Conservation (phyloP, 2,888 invertebrate species). For the Zaprionus bogoriensis region DNA sequence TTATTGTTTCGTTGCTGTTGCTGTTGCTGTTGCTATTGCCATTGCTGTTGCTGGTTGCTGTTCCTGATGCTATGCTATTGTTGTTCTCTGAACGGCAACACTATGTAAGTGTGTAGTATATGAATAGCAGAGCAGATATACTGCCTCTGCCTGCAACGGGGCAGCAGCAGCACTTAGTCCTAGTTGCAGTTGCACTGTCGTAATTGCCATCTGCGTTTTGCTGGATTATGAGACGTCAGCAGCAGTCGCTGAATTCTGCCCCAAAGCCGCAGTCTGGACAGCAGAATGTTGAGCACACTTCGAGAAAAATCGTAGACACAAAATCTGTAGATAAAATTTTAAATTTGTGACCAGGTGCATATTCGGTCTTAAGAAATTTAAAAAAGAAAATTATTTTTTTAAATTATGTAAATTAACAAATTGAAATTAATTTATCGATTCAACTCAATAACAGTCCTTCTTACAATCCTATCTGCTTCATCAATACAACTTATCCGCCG, state of each 20-base stretch:
- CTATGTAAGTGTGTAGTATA: background rate
- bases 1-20: slow-evolving; percentile 16
- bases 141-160: background rate
- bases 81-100: slow-evolving; percentile 8
- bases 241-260: background rate
- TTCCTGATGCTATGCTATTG: background rate
- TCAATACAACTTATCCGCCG: too few species aligned
- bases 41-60: background rate
- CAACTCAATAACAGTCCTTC: too few species aligned
- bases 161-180: background rate
- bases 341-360: too few species aligned
- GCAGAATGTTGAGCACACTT: too few species aligned
- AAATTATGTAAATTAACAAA: too few species aligned
- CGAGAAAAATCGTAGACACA: too few species aligned
- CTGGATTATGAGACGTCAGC: background rate
- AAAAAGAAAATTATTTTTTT: too few species aligned
- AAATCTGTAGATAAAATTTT: too few species aligned
- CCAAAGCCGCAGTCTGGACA: background rate
- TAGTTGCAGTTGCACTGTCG: background rate
- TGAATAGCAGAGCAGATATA: background rate
- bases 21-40: background rate
- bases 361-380: too few species aligned
- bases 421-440: too few species aligned
- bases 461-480: too few species aligned
- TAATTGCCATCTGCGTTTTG: background rate